Percentiles rank a stretch among this genome's conserved stretches.
Evolutionary conservation across 2,888 invertebrate genomes (phyloP).

Genomic region (Miltochrista miniata): DNA sequence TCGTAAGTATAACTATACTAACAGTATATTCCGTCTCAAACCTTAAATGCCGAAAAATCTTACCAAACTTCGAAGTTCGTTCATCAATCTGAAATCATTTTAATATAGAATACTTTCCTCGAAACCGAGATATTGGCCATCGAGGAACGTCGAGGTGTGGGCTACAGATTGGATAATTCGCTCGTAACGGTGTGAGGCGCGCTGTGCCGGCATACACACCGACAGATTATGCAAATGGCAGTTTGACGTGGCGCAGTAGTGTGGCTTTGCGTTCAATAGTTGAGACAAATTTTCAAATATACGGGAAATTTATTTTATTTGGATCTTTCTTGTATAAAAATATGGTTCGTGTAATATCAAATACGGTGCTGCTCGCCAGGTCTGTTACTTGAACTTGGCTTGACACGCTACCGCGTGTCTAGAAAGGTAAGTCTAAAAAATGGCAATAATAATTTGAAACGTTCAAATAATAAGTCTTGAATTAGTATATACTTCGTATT

Average conservation of each 20-base stretch:
- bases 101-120: conserved; percentile 6
- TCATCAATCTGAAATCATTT: conserved; percentile 2
- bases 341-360: no score
- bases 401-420: no score
- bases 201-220: conserved; percentile 32
- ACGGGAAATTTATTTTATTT: background rate
- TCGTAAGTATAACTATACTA: no score
- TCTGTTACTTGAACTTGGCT: no score
- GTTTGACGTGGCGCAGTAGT: background rate
- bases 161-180: conserved; percentile 43
- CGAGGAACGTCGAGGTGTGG: background rate
- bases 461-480: no score
- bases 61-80: conserved; percentile 7
- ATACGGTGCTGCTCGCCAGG: no score
- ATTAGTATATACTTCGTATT: no score
- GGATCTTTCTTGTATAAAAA: background rate
- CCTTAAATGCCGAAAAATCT: no score
- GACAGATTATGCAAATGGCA: conserved; percentile 46
- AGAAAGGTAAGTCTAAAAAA: no score
- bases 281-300: background rate
- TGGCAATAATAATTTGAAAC: no score
- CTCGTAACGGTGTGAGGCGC: conserved; percentile 36
- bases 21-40: no score
- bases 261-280: background rate
- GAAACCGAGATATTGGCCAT: conserved; percentile 9